phyloP scores from a whole-genome alignment of 2,797 vertebrate species.

The Staurois parvus region DNA sequence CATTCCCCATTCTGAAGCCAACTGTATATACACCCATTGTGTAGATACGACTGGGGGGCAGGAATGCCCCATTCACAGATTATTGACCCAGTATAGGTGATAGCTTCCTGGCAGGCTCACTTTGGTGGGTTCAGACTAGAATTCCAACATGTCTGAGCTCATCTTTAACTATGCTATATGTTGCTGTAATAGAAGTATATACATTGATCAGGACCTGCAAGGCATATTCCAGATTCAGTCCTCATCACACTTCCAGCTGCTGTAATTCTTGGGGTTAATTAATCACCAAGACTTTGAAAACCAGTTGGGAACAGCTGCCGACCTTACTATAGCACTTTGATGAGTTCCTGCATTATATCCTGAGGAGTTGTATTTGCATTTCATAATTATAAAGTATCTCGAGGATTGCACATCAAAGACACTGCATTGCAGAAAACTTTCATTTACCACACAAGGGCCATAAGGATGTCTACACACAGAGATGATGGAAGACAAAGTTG shows the following conservation, averaged over 20 bases:
- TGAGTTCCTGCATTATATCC: conserved; percentile 42
- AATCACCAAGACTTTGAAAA: conserved; percentile 37
- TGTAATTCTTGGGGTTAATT: conserved; percentile 29
- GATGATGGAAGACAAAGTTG: conserved; percentile 20
- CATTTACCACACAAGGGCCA: conserved; percentile 23
- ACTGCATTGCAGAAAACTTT: conserved; percentile 23
- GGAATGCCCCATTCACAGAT: no score
- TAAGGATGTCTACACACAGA: conserved; percentile 34
- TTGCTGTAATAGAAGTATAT: neutral
- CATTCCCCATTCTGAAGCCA: no score
- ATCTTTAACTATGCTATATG: no score
- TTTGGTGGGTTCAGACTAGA: no score
- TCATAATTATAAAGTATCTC: conserved; percentile 53
- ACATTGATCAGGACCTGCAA: neutral
- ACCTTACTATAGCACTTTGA: conserved; percentile 39
- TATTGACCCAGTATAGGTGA: no score
- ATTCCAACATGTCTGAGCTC: no score
- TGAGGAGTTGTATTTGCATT: conserved; percentile 53
- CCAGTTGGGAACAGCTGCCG: conserved; percentile 35
- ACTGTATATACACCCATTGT: no score
- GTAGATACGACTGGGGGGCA: no score
- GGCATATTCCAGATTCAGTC: neutral
- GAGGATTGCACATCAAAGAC: conserved; percentile 55
- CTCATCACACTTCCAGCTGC: conserved; percentile 21
- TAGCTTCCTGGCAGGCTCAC: no score